Base-by-base conservation (phyloP, 2,888 invertebrate species). In the Lagria hirta region DNA sequence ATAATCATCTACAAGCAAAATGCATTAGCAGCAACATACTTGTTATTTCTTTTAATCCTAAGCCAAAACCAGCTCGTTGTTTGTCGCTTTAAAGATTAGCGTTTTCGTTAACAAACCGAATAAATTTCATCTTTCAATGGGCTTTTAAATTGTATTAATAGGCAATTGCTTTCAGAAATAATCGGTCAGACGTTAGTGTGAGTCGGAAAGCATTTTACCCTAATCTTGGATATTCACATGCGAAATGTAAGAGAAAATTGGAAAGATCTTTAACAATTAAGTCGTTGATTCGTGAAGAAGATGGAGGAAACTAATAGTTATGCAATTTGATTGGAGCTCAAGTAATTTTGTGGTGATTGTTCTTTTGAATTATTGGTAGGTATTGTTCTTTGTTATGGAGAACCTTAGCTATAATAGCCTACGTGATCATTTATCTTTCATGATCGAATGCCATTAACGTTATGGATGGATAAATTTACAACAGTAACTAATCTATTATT, bases 151-250 rank as follows among this genome's bases (percentile, higher is more conserved):
- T 64, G 62, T 68, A 69, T 68, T 69, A 68, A 69, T 69, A 68
- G 68, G 65, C 68, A 61, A 68, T 68, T 68, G 61, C 69, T 69
- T 68, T 69, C 66, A 69, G 63, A 42, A 62, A 64, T 68, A 68
- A 68, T 68, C 68, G 60, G 60, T 51, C 55, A 61, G 56, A 60
- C 57, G 58, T 65, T 66, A 64, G 64, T 52, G 62, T 56, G 58
- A 62, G 59, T 56, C 65, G 57, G 55, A 61, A 64, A 64, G 66
- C 64, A 61, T 66, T 68, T 66, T 62, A 64, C 60, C 57, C 54
- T 54, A 54, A 55, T 52, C 48, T 5, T 2, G 13, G 10, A 16
- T 6, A 22, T 7, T 15, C 21, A 33, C 23, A 18, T 16, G n/a
- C 11, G 13, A 38, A 30, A 30, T 30, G 29, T 30, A 38, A n/a